Conservation (phyloP, 2,888 invertebrate genomes). For the Entomobrya multifasciata region DNA sequence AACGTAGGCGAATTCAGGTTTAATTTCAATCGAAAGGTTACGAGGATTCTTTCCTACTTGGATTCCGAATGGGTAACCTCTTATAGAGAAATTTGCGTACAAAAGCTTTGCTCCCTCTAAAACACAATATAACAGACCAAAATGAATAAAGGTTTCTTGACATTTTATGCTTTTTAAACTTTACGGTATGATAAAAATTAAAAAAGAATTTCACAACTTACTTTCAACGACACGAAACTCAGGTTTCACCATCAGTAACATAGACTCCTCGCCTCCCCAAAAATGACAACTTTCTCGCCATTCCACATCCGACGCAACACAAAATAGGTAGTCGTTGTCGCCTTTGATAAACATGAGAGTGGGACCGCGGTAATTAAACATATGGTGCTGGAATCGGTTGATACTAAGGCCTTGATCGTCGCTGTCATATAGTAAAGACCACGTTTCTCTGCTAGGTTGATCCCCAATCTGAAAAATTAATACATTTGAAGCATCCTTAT, state of each 20-base stretch:
- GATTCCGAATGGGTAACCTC: conserved; percentile 92
- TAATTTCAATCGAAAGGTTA: conserved; percentile 87
- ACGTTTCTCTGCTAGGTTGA: conserved; percentile 84
- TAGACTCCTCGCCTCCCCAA: conserved; percentile 91
- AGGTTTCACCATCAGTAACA: conserved; percentile 88
- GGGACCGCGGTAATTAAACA: conserved; percentile 87
- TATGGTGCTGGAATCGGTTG: conserved; percentile 89
- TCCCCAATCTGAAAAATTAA: background rate
- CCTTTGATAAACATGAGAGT: conserved; percentile 84
- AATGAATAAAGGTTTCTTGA: too few relatives aligned
- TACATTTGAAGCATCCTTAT: background rate
- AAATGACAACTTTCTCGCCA: conserved; percentile 93
- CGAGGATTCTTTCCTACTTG: conserved; percentile 91
- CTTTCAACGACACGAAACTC: conserved; percentile 83
- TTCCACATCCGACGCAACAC: conserved; percentile 89
- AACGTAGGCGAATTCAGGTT: conserved; percentile 88
- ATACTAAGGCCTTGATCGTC: conserved; percentile 91
- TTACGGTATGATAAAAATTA: background rate
- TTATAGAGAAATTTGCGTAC: conserved; percentile 90
- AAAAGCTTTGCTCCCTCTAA: conserved; percentile 87
- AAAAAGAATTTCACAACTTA: conserved; percentile 79
- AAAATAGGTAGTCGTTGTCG: conserved; percentile 86
- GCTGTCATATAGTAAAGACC: conserved; percentile 92
- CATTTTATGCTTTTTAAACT: too few relatives aligned
- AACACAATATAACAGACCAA: conserved; percentile 74